Evolutionary conservation across 2,797 vertebrate species (phyloP).

Genomic region (Hozukius guyotensis): DNA sequence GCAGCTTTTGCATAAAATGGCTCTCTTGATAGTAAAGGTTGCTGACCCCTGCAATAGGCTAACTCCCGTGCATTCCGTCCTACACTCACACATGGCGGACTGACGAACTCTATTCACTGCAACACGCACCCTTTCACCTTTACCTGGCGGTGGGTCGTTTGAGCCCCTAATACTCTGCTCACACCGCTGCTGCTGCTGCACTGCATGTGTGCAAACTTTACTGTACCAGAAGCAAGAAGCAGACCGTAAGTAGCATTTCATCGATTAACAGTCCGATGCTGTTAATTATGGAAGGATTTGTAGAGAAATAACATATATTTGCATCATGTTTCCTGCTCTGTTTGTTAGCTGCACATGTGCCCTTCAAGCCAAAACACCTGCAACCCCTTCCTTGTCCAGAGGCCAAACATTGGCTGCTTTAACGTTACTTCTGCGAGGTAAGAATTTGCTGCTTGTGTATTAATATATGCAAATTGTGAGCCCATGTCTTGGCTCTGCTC

Average conservation of each 20-base stretch:
- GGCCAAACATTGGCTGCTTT: background rate
- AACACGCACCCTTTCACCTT: background rate
- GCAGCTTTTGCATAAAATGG: no score
- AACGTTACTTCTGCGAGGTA: background rate
- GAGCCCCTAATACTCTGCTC: accelerated
- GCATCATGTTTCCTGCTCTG: background rate
- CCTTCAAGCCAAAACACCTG: background rate
- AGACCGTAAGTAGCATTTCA: background rate
- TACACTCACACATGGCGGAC: background rate
- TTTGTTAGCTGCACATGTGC: background rate
- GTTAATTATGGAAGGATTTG: background rate
- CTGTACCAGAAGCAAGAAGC: background rate
- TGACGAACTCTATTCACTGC: no score
- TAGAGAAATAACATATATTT: background rate
- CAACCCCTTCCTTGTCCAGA: background rate
- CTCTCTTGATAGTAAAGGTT: no score
- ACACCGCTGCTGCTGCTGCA: no score
- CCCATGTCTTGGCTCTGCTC: background rate
- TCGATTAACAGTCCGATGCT: accelerated
- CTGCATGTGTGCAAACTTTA: background rate
- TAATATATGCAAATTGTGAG: background rate
- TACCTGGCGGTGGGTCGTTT: no score
- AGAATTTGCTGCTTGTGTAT: background rate
- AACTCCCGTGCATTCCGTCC: no score
- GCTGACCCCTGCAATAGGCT: no score